A percentile compares a stretch with the other conserved stretches of the same genome.
Conservation (phyloP, 2,113 vertebrate genomes). For the Microcebus tavaratra region DNA sequence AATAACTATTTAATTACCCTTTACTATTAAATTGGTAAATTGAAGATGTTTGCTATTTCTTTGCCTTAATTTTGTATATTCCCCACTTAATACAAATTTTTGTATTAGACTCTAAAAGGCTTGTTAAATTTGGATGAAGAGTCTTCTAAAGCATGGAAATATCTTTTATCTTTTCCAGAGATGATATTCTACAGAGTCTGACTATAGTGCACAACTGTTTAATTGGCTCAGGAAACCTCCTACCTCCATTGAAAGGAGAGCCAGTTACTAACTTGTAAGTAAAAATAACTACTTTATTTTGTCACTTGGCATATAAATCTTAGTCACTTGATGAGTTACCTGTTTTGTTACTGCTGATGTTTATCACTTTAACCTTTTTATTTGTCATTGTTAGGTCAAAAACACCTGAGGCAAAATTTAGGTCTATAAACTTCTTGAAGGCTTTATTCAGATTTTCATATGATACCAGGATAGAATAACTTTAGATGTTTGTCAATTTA, state of each 20-base stretch:
- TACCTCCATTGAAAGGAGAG: constrained; percentile 94
- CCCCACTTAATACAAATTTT: background rate
- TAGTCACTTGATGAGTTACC: constrained; percentile 14
- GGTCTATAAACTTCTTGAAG: constrained; percentile 4
- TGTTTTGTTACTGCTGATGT: constrained; percentile 38
- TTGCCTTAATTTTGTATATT: background rate
- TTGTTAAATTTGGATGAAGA: background rate
- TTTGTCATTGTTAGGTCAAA: constrained; percentile 40
- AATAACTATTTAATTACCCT: background rate
- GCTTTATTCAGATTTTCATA: constrained; percentile 45
- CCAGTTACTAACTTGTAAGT: constrained; percentile 94
- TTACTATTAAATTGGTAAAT: background rate
- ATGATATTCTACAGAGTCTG: constrained; percentile 96
- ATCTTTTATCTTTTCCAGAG: constrained; percentile 84
- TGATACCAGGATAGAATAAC: background rate
- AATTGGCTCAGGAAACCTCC: constrained; percentile 94
- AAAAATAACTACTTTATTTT: constrained; percentile 57
- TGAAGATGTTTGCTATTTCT: background rate
- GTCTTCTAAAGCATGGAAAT: constrained; percentile 33
- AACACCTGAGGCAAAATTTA: constrained; percentile 39
- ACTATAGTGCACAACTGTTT: constrained; percentile 96
- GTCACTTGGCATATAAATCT: constrained; percentile 39
- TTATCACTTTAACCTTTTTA: constrained; percentile 56
- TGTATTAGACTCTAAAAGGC: background rate
- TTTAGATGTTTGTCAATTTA: constrained; percentile 17